Percentiles rank a stretch among this genome's conserved stretches.
Conservation (phyloP, 2,888 invertebrate species). For the Nomada hirtipes region DNA sequence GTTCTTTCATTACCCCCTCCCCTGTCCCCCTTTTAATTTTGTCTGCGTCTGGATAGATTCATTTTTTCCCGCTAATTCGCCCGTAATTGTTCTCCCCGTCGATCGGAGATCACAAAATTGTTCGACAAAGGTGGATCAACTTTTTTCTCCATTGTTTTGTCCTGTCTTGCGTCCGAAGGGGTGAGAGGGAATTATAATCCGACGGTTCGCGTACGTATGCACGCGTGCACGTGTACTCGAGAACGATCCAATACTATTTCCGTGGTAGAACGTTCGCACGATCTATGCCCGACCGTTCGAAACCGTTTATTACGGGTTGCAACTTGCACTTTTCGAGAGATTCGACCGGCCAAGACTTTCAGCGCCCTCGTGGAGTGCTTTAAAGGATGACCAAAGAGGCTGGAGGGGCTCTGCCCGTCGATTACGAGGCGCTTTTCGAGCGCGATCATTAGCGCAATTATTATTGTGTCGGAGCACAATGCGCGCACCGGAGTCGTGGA, state of each 20-base stretch:
- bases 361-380: slow-evolving; percentile 42
- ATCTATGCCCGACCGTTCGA: not conserved
- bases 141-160: slow-evolving; percentile 12
- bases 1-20: slow-evolving; percentile 54
- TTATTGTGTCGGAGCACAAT: slow-evolving; percentile 80
- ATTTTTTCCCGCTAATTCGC: slow-evolving; percentile 53
- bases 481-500: slow-evolving; percentile 73
- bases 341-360: slow-evolving; percentile 36
- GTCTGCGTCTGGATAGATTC: slow-evolving; percentile 58
- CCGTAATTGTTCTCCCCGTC: slow-evolving; percentile 57
- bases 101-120: slow-evolving; percentile 42
- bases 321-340: slow-evolving; percentile 49
- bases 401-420: slow-evolving; percentile 63
- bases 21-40: slow-evolving; percentile 44
- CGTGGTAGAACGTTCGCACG: not conserved
- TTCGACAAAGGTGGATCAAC: slow-evolving; percentile 40
- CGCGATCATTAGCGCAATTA: slow-evolving; percentile 83
- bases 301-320: slow-evolving; percentile 50
- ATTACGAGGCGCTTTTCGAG: slow-evolving; percentile 80
- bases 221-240: not conserved
- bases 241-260: not conserved
- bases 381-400: slow-evolving; percentile 61
- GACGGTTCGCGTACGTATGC: not conserved
- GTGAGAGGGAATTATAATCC: slow-evolving; percentile 10
- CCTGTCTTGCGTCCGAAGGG: not conserved